Evolutionary conservation across 2,888 invertebrate species (phyloP).

Genomic region (Steromphala cineraria): DNA sequence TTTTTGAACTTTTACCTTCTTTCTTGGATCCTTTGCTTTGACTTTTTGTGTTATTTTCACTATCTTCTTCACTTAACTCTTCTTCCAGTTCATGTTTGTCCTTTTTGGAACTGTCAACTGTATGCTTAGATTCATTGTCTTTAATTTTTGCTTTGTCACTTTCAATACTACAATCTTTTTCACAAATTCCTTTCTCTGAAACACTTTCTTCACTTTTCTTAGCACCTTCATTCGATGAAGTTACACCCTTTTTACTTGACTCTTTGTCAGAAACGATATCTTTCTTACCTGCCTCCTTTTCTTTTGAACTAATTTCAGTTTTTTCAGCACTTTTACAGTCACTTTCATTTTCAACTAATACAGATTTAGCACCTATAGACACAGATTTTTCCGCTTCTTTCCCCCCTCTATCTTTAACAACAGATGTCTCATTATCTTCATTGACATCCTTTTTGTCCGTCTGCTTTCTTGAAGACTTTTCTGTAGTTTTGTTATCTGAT

Average conservation of each 20-base stretch:
- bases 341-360: slow-evolving; percentile 81
- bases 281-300: not conserved
- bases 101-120: too few species aligned
- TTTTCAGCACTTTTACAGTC: slow-evolving; percentile 78
- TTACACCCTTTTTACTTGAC: not conserved
- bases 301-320: not conserved
- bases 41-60: not conserved
- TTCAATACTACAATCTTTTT: too few species aligned
- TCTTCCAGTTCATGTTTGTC: too few species aligned
- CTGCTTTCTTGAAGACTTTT: slow-evolving; percentile 54
- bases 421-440: slow-evolving; percentile 70
- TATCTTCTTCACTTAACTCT: too few species aligned
- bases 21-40: not conserved
- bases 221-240: not conserved
- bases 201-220: not conserved
- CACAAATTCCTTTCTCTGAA: not conserved
- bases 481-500: slow-evolving; percentile 37
- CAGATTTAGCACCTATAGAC: slow-evolving; percentile 64
- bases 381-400: not conserved
- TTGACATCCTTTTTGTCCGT: slow-evolving; percentile 65
- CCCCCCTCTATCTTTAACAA: slow-evolving; percentile 63
- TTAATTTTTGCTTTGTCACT: too few species aligned
- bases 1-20: too few species aligned
- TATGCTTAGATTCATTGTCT: too few species aligned
- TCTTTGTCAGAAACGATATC: not conserved